Percentiles rank a stretch among this genome's conserved stretches.
These are phyloP conservation scores for Seriola dumerili DNA, from an alignment of 2,113 vertebrate species.

Conservation along the genomic window DNA sequence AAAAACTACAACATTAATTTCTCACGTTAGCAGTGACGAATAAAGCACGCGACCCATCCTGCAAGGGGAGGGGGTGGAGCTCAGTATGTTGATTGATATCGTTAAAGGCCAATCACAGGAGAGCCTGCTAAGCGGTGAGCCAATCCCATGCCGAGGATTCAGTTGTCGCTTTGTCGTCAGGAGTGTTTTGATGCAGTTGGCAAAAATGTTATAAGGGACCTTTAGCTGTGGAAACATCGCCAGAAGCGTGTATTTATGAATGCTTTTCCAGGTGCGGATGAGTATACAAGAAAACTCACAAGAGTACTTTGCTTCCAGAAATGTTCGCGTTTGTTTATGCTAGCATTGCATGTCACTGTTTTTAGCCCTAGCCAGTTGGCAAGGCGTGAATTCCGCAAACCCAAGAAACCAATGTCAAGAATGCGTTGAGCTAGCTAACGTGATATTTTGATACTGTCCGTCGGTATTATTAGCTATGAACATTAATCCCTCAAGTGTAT, in stretches of 20 bases:
- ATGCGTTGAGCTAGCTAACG: constrained; percentile 44
- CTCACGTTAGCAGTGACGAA: not conserved
- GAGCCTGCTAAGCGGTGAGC: not conserved
- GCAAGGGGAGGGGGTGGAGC: too few relatives aligned
- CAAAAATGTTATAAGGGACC: constrained; percentile 14
- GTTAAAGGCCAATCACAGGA: constrained; percentile 41
- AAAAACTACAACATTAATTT: constrained; percentile 66
- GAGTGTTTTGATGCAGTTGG: constrained; percentile 73
- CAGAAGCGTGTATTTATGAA: not conserved
- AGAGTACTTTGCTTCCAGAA: not conserved
- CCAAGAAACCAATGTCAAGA: constrained; percentile 54
- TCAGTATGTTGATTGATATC: constrained; percentile 27
- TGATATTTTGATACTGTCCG: constrained; percentile 24
- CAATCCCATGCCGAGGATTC: constrained; percentile 48
- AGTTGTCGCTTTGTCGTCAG: constrained; percentile 15
- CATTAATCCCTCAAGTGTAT: not conserved
- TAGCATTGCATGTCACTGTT: constrained; percentile 56
- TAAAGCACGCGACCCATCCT: constrained; percentile 40
- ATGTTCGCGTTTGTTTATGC: not conserved
- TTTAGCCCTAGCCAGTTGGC: constrained; percentile 56
- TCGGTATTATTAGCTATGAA: constrained; percentile 56
- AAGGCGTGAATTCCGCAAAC: constrained; percentile 62
- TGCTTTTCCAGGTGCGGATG: not conserved
- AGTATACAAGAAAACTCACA: not conserved
- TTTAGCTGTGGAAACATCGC: not conserved